phyloP scores from a whole-genome alignment of 2,113 vertebrate genomes.

The Trichomycterus rosablanca region DNA sequence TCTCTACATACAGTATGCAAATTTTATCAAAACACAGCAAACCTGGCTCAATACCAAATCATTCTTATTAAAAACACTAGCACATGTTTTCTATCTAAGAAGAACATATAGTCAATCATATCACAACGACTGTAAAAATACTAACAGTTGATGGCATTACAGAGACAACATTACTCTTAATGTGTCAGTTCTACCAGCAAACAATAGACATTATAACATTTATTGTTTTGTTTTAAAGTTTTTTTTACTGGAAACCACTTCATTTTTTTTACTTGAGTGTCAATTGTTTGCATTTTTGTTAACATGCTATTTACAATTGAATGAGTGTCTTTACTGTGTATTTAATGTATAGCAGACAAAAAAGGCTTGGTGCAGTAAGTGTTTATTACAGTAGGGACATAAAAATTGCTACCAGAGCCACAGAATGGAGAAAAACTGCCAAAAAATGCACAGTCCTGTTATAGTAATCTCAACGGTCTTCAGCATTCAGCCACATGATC shows the following conservation, averaged over 20 bases:
- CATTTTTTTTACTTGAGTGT: background rate
- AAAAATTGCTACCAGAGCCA: too few relatives aligned
- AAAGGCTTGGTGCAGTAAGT: background rate
- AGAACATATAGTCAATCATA: background rate
- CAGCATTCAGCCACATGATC: background rate
- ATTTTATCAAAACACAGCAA: background rate
- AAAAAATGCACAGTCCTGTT: background rate
- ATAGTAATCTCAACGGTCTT: background rate
- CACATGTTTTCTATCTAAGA: background rate
- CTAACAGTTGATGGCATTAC: background rate
- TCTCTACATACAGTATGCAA: background rate
- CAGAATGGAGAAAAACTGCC: too few relatives aligned
- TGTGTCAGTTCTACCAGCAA: background rate
- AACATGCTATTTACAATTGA: background rate
- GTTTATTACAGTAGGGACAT: background rate
- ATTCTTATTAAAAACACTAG: conserved; percentile 8
- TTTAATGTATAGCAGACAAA: background rate
- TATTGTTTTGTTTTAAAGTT: background rate
- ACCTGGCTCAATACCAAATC: background rate
- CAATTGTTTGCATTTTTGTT: background rate
- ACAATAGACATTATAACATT: background rate
- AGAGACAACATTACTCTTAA: background rate
- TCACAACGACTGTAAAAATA: background rate
- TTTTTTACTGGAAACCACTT: background rate
- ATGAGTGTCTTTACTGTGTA: background rate